Evolutionary conservation across 30 jellyfish, hydroid and myxozoan genomes (phyloP).

Genomic region (Chrysaora quinquecirrha): DNA sequence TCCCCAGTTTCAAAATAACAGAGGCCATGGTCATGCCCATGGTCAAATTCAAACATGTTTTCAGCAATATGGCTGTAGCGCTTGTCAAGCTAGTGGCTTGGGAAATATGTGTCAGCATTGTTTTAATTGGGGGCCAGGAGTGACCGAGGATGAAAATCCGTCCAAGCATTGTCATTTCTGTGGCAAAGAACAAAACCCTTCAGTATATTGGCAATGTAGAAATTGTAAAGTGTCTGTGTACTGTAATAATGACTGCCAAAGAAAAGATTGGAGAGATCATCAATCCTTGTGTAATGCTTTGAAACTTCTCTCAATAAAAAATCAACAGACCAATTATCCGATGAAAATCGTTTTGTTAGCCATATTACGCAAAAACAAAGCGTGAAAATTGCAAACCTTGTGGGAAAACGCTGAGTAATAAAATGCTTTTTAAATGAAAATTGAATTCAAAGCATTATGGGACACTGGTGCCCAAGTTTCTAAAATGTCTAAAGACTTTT

Average conservation of each 20-base stretch:
- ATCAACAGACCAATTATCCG: slow-evolving; percentile 8
- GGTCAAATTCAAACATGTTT: slow-evolving; percentile 34
- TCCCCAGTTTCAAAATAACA: slow-evolving; percentile 21
- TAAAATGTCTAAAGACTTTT: slow-evolving; percentile 22
- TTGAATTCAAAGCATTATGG: slow-evolving; percentile 16
- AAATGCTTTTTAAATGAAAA: slow-evolving; percentile 15
- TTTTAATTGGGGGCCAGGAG: slow-evolving; percentile 49
- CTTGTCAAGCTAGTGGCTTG: slow-evolving; percentile 33
- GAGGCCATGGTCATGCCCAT: slow-evolving; percentile 22
- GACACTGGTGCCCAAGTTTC: slow-evolving; percentile 75
- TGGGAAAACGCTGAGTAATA: slow-evolving; percentile 38
- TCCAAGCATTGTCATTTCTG: slow-evolving; percentile 40
- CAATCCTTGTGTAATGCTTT: too few species aligned
- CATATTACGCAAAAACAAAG: slow-evolving; percentile 52
- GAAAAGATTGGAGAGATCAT: too few species aligned
- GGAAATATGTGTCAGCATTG: slow-evolving; percentile 58
- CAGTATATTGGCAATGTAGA: too few species aligned
- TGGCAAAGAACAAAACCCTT: too few species aligned
- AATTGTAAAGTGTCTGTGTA: too few species aligned
- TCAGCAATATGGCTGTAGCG: slow-evolving; percentile 44
- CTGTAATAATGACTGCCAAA: too few species aligned
- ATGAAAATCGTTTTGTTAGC: slow-evolving; percentile 25
- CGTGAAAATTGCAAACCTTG: slow-evolving; percentile 29
- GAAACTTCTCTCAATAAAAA: background rate
- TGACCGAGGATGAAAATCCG: slow-evolving; percentile 29